Base-by-base conservation (phyloP, 1,140 invertebrate species). In the Aphelinus atriplicis region DNA sequence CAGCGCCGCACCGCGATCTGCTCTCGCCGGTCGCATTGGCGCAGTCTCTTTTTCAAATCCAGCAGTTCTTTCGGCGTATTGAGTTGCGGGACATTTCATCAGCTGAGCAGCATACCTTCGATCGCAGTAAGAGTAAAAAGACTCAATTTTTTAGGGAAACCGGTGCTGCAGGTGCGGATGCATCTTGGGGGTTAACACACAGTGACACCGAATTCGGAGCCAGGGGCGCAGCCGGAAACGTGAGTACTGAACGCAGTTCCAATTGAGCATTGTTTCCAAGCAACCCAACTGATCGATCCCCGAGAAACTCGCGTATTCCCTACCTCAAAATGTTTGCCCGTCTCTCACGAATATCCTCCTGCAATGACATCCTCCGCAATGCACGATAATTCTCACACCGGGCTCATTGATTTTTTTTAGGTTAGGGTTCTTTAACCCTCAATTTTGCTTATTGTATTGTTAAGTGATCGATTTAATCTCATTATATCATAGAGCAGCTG, bases 211-310 rank as follows among this genome's bases (percentile, higher is more conserved):
- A 65, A 58, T 1, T 71, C 7, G 43, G 26, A 65, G 26, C n/a
- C 7, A n/a, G 43, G 57, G 26, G 42, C 42, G 53, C 48, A 26
- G 51, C 26, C 50, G 48, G 46, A 74, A 74, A 74, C 60, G 72
- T 74, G 64, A 74, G 72, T 74, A 68, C 65, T 74, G 72, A 74
- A 74, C 9, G 60, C 42, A 68, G 57, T 74, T 67, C 10, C 53
- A 75, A 64, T 64, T 69, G 73, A 58, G n/a, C 51, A 64, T 69
- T 75, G 73, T 75, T 75, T 64, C 73, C 61, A 75, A 75, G 73
- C 73, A 75, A 75, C 73, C 60, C 56, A 69, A 75, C 46, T 26
- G 9, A 75, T 75, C 66, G 73, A 75, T 75, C 64, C 7, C 1
- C 10, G 10, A 63, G 66, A 70, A 7, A 62, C 3, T 64, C 65